Conservation (phyloP, 2,888 invertebrate species). For the Thyatira batis region DNA sequence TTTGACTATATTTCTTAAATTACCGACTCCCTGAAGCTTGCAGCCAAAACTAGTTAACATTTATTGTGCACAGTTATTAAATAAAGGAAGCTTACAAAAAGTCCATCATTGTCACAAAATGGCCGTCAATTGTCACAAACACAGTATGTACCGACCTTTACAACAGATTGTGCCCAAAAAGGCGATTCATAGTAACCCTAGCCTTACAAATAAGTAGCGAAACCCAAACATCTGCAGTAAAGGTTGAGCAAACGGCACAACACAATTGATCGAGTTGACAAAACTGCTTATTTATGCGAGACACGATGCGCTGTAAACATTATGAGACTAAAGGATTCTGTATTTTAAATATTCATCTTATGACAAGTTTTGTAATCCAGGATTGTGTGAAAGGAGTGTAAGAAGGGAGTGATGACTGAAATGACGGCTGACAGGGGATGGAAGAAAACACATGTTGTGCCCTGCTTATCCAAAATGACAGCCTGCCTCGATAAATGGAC, state of each 20-base stretch:
- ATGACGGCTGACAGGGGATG: too few relatives aligned
- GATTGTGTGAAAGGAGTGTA: too few relatives aligned
- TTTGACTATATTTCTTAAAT: too few relatives aligned
- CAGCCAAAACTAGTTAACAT: neutral
- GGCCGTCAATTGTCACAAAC: neutral
- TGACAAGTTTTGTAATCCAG: too few relatives aligned
- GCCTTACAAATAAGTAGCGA: slow-evolving; percentile 17
- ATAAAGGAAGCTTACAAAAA: too few relatives aligned
- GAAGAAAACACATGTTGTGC: too few relatives aligned
- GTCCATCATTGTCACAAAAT: neutral
- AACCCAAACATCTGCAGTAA: slow-evolving; percentile 27
- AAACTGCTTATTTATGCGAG: slow-evolving; percentile 52
- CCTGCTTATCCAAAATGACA: too few relatives aligned
- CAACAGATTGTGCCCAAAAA: neutral
- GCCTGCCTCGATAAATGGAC: too few relatives aligned
- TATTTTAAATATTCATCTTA: too few relatives aligned
- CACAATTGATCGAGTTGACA: slow-evolving; percentile 50
- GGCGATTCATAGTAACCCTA: slow-evolving; percentile 3
- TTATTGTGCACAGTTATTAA: neutral
- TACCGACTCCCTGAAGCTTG: too few relatives aligned
- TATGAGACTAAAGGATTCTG: neutral
- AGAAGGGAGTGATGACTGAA: too few relatives aligned
- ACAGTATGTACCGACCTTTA: neutral
- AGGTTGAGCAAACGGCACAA: slow-evolving; percentile 35
- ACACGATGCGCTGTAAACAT: slow-evolving; percentile 22